Evolutionary conservation across 2,113 vertebrate genomes (phyloP).

Genomic region (Ailuropoda melanoleuca): DNA sequence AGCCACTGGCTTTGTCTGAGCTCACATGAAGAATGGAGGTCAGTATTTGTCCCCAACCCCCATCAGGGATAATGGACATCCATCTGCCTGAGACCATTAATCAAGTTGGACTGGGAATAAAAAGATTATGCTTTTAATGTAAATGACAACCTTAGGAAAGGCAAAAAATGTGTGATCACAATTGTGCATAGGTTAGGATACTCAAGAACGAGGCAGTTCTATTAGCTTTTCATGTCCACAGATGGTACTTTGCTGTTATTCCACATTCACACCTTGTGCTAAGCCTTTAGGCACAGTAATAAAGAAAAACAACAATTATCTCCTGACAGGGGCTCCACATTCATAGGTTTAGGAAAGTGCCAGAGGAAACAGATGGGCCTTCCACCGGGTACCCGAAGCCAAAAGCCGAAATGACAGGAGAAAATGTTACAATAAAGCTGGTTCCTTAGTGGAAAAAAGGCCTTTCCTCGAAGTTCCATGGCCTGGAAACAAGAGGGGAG

Average conservation of each 20-base stretch:
- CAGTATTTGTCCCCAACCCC: background rate
- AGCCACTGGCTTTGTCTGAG: background rate
- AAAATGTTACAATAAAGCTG: background rate
- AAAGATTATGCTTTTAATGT: background rate
- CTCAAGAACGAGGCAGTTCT: background rate
- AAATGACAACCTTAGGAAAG: background rate
- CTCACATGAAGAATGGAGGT: background rate
- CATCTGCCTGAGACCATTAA: background rate
- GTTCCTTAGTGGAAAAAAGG: background rate
- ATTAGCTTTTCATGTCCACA: background rate
- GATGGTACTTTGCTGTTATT: background rate
- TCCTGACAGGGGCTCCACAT: background rate
- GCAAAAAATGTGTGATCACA: background rate
- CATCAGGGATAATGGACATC: background rate
- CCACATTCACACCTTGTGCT: background rate
- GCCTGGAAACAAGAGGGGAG: background rate
- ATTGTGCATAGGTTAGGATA: background rate
- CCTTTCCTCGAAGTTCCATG: background rate
- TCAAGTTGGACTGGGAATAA: background rate
- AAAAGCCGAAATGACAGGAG: background rate
- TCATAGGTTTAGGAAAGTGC: background rate
- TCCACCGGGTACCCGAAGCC: background rate
- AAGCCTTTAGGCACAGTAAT: background rate
- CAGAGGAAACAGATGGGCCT: conserved; percentile 14
- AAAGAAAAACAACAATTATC: background rate